phyloP scores from a whole-genome alignment of 2,888 invertebrate genomes.

The Cheilosia vulpina region DNA sequence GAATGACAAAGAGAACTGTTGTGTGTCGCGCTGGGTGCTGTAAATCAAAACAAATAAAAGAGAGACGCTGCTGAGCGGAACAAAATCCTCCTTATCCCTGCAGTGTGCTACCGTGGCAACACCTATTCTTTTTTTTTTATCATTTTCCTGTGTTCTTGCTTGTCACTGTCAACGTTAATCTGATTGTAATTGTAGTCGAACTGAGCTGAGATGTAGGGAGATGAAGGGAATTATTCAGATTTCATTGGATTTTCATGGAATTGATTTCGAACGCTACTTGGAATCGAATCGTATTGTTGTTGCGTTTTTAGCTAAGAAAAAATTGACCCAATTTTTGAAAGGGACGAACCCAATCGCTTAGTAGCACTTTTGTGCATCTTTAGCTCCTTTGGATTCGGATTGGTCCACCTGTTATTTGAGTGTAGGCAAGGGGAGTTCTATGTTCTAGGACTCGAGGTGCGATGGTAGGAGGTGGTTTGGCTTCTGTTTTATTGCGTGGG shows the following conservation, averaged over 20 bases:
- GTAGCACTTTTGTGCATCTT: conserved; percentile 50
- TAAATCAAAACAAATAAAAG: conserved; percentile 59
- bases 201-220: conserved; percentile 8
- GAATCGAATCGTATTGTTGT: conserved; percentile 30
- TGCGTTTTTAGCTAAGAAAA: conserved; percentile 1
- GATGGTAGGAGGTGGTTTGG: conserved; percentile 23
- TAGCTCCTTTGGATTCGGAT: background rate
- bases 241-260: conserved; percentile 42
- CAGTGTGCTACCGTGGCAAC: conserved; percentile 53
- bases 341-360: conserved; percentile 36
- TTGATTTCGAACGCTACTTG: conserved; percentile 21
- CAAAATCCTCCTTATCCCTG: conserved; percentile 35
- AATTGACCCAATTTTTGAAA: conserved; percentile 42
- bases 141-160: conserved; percentile 14
- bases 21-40: conserved; percentile 56
- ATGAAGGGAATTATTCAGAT: conserved; percentile 53
- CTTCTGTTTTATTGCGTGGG: conserved; percentile 5
- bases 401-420: conserved; percentile 1
- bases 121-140: conserved; percentile 8
- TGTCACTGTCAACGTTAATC: conserved; percentile 66
- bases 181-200: conserved; percentile 71
- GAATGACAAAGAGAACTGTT: conserved; percentile 55
- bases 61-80: background rate
- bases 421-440: conserved; percentile 32
- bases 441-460: background rate